Percentiles rank a stretch among this genome's conserved stretches.
Conservation (phyloP, 2,888 invertebrate genomes). For the Protula sp. region DNA sequence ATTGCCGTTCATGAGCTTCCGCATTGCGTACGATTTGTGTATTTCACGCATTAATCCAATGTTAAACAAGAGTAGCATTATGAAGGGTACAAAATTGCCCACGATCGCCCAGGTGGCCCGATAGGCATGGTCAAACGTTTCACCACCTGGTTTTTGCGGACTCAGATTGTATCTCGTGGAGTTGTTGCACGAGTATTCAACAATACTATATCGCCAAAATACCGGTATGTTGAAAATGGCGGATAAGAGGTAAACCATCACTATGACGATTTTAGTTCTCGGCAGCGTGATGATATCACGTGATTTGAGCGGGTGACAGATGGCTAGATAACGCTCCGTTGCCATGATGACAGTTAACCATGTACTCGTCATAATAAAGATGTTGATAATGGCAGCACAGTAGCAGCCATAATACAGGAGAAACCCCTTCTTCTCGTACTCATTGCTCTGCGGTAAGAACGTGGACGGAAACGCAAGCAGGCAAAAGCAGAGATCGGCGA, state of each 20-base stretch:
- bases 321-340: constrained; percentile 25
- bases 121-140: constrained; percentile 26
- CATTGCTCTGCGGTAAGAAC: constrained; percentile 23
- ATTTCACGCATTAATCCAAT: constrained; percentile 23
- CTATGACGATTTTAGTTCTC: constrained; percentile 23
- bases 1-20: constrained; percentile 33
- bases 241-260: constrained; percentile 24
- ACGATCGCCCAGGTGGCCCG: constrained; percentile 25
- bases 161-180: neutral
- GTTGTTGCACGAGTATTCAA: neutral
- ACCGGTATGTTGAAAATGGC: constrained; percentile 27
- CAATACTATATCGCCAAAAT: constrained; percentile 24
- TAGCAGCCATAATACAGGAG: constrained; percentile 24
- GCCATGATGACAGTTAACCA: constrained; percentile 38
- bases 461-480: constrained; percentile 30
- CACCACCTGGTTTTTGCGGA: neutral
- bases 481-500: constrained; percentile 65
- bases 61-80: constrained; percentile 27
- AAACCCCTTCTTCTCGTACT: constrained; percentile 10
- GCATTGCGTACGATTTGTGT: constrained; percentile 30
- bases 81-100: constrained; percentile 29
- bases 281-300: constrained; percentile 21
- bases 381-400: constrained; percentile 38
- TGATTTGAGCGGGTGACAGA: constrained; percentile 26
- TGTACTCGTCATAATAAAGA: constrained; percentile 64